Conservation (phyloP, 2,113 vertebrate genomes). For the Rhipidura dahli region DNA sequence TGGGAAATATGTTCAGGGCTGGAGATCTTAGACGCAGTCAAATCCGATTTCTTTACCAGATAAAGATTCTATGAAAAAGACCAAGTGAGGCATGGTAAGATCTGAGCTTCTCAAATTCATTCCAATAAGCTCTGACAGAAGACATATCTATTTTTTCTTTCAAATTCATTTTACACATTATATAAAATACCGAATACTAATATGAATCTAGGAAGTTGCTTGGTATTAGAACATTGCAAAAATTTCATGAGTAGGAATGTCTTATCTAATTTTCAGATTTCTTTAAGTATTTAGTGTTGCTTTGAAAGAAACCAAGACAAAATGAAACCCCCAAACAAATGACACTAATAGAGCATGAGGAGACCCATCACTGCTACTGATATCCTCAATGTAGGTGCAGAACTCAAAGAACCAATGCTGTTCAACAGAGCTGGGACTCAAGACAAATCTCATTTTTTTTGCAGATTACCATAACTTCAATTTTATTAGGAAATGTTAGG, state of each 20-base stretch:
- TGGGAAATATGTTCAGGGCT: not conserved
- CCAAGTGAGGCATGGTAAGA: not conserved
- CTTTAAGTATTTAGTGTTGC: not conserved
- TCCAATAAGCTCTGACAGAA: not conserved
- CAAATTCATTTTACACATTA: not conserved
- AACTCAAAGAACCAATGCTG: not conserved
- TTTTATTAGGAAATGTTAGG: not conserved
- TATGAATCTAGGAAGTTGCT: not conserved
- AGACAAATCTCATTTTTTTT: not conserved
- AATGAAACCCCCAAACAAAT: not conserved
- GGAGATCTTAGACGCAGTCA: not conserved
- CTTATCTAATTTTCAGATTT: not conserved
- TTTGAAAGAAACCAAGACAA: not conserved
- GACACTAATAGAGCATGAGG: not conserved
- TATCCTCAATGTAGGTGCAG: not conserved
- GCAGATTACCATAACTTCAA: not conserved
- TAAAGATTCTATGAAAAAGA: not conserved
- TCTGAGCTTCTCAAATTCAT: not conserved
- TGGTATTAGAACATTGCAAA: not conserved
- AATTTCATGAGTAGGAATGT: not conserved
- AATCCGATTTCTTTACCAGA: not conserved
- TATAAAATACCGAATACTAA: not conserved
- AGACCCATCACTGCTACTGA: not conserved
- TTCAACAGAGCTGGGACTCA: not conserved
- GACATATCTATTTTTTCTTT: not conserved